Evolutionary conservation across 2,113 vertebrate species (phyloP).

Genomic region (Prionailurus viverrinus): DNA sequence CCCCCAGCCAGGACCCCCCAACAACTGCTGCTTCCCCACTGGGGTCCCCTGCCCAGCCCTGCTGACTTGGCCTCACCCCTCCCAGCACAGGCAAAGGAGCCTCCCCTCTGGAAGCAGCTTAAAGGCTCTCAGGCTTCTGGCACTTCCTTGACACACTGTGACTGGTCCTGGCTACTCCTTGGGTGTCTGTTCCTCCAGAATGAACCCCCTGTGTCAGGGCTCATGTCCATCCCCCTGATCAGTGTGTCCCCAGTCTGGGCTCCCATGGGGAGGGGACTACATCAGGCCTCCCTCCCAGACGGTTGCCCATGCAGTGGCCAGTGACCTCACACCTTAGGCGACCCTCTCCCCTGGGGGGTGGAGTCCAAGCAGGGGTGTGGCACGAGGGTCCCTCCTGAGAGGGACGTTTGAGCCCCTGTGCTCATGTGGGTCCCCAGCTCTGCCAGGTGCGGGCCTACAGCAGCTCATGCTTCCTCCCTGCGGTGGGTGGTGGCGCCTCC

Average conservation of each 20-base stretch:
- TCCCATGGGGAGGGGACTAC: too few relatives aligned
- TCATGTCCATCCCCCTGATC: background rate
- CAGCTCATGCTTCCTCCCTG: background rate
- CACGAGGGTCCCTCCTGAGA: background rate
- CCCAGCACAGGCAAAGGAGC: background rate
- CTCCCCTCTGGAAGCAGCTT: background rate
- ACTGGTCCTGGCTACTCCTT: too few relatives aligned
- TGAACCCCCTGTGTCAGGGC: background rate
- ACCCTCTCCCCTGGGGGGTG: background rate
- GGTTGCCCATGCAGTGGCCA: background rate
- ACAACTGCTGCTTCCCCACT: background rate
- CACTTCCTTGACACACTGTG: background rate
- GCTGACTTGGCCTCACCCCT: background rate
- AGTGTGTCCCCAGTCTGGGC: background rate
- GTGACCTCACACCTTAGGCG: fast-evolving
- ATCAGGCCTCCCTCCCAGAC: background rate
- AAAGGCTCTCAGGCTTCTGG: background rate
- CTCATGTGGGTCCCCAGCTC: background rate
- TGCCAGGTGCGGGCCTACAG: background rate
- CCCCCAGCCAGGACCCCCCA: too few relatives aligned
- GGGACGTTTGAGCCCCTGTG: background rate
- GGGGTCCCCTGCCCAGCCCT: background rate
- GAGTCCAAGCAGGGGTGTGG: background rate
- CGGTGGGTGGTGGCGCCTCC: too few relatives aligned
- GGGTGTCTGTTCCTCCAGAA: background rate